Percentiles rank a stretch among this genome's conserved stretches.
Conservation (phyloP, 2,888 invertebrate genomes). For the Dastarcus helophoroides region DNA sequence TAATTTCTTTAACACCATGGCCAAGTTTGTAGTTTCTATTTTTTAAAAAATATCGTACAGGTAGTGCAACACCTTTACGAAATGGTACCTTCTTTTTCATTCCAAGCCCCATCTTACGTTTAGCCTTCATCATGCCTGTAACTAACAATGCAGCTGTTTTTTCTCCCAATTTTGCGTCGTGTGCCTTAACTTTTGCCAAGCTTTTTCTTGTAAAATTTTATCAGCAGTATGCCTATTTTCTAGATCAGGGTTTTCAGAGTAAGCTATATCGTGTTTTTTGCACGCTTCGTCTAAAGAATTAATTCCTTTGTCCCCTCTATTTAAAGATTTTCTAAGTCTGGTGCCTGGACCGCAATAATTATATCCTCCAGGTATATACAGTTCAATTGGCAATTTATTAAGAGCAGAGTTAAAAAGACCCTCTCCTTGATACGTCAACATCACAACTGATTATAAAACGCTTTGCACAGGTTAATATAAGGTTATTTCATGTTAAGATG, state of each 20-base stretch:
- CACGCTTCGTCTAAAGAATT: constrained; percentile 21
- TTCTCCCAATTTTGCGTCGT: constrained; percentile 20
- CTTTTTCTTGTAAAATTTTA: constrained; percentile 22
- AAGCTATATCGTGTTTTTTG: constrained; percentile 22
- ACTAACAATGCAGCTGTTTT: constrained; percentile 18
- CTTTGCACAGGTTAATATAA: background rate
- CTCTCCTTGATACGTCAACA: constrained; percentile 8
- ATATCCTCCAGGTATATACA: constrained; percentile 17
- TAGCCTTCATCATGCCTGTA: constrained; percentile 20
- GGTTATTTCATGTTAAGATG: constrained; percentile 1
- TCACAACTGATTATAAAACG: background rate
- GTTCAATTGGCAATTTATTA: constrained; percentile 19
- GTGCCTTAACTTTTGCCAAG: constrained; percentile 17
- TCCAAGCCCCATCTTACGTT: constrained; percentile 21
- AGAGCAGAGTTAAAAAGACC: constrained; percentile 16
- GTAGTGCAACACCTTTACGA: too few species aligned
- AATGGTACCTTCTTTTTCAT: too few species aligned
- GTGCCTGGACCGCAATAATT: constrained; percentile 16
- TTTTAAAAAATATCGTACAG: too few species aligned
- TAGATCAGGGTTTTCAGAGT: constrained; percentile 14
- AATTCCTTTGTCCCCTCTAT: constrained; percentile 23
- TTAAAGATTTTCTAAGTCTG: constrained; percentile 16
- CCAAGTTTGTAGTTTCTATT: too few species aligned
- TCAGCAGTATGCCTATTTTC: constrained; percentile 26
- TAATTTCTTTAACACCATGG: too few species aligned